Evolutionary conservation across 2,113 vertebrate genomes (phyloP).

Genomic region (Opisthocomus hoazin): DNA sequence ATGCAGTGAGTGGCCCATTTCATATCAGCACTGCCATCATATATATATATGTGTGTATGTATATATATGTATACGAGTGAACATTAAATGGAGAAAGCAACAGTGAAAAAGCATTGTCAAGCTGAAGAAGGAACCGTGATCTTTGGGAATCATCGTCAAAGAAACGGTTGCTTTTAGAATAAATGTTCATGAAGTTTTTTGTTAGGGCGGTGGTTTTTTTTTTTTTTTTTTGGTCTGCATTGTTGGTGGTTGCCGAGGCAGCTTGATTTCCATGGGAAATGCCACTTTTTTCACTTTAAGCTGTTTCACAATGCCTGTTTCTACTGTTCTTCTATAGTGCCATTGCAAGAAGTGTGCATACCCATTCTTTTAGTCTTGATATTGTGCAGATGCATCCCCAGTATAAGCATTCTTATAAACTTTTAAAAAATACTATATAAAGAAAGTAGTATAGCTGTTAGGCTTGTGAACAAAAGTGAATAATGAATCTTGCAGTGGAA

Average conservation of each 20-base stretch:
- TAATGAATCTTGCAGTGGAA: background rate
- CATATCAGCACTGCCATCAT: background rate
- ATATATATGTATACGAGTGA: too few relatives aligned
- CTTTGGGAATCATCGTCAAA: background rate
- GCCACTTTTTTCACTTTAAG: background rate
- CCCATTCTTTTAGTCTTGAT: background rate
- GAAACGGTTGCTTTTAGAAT: background rate
- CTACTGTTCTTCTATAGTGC: background rate
- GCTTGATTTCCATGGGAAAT: background rate
- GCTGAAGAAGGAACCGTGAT: background rate
- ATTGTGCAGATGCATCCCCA: background rate
- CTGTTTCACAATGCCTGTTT: background rate
- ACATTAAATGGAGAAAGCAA: background rate
- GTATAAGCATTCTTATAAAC: background rate
- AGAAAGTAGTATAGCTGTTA: background rate
- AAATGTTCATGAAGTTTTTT: background rate
- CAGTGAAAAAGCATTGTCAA: background rate
- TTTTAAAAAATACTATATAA: background rate
- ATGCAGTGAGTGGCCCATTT: background rate
- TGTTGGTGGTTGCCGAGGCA: background rate
- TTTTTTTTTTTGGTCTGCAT: background rate
- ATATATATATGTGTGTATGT: too few relatives aligned
- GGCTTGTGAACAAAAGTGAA: background rate
- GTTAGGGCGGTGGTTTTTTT: background rate
- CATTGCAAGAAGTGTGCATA: background rate